Percentiles rank a stretch among this genome's conserved stretches.
Conservation (phyloP, 2,797 vertebrate genomes). For the Semotilus atromaculatus region DNA sequence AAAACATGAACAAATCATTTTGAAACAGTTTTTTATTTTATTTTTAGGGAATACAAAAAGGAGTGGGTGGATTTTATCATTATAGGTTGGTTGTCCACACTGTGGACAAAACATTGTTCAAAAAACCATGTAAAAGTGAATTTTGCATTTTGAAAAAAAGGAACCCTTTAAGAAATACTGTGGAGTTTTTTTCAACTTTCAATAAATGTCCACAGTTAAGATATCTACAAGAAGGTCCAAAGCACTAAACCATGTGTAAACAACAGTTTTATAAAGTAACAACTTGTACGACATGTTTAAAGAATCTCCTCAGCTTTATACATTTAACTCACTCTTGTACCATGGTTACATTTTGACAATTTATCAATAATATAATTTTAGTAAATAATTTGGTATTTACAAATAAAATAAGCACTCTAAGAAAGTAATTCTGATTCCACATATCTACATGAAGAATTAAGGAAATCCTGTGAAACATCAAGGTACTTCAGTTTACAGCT, state of each 20-base stretch:
- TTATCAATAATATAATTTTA: constrained; percentile 20
- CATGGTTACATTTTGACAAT: constrained; percentile 49
- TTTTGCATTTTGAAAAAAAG: background rate
- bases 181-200: background rate
- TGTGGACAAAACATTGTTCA: background rate
- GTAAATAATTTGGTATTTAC: constrained; percentile 47
- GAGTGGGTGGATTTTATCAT: background rate
- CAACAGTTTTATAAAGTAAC: background rate
- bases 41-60: background rate
- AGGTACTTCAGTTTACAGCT: constrained; percentile 12
- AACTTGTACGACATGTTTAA: constrained; percentile 2
- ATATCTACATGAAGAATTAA: constrained; percentile 11
- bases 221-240: background rate
- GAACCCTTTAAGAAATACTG: background rate
- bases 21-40: background rate
- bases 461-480: constrained; percentile 26
- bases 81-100: background rate
- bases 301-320: constrained; percentile 9
- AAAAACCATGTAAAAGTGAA: background rate
- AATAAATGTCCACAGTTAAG: constrained; percentile 33
- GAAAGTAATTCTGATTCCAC: constrained; percentile 32
- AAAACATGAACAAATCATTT: background rate
- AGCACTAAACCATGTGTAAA: constrained; percentile 28
- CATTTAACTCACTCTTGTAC: constrained; percentile 49
- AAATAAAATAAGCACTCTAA: constrained; percentile 51